Evolutionary conservation across 1,140 invertebrate species (phyloP), one percentile per base, ranked within the genome.

Genomic region (Trichonephila clavipes): DNA sequence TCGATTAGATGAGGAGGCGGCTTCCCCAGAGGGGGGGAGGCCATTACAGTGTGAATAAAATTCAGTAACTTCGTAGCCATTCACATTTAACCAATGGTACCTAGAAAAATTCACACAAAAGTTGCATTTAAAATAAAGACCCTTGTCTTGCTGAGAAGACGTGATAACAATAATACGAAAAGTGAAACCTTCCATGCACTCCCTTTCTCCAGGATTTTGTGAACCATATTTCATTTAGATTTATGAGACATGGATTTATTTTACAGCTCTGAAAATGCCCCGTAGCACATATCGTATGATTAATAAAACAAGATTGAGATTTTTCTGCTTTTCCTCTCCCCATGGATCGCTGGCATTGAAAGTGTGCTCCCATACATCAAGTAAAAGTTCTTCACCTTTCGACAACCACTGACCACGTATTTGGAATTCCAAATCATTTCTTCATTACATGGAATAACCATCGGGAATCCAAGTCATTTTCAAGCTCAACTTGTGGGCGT

Each of bases 401-500:
- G 69, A 51, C 61, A 88, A 66, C 66, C 72, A 77, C 66, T 90
- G 88, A 59, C 58, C 77, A 91, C 89, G 89, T 77, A 81, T 58
- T 91, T 83, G 77, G 89, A 91, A 91, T 91, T 59, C 88, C 69
- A 90, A 90, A 91, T 91, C 89, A 83, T 90, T 81, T 81, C 77
- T 77, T 77, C 66, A 77, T 81, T 77, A 90, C 88, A n/a, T 51
- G 64, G 51, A 21, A 59, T 72, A 81, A 69, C 88, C 21, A 90
- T 66, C 34, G 59, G 58, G 59, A 83, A 91, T 91, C 89, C 89
- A 83, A 91, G 89, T 40, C 89, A 91, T 91, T 83, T 91, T 91
- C 89, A 83, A 91, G 89, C 89, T 62, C 89, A 91, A 83, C 77
- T 91, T 91, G 89, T 91, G 89, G 89, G 89, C 72, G 89, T 28